phyloP scores from a whole-genome alignment of 2,797 vertebrate species.

The Epinephelus malabaricus region DNA sequence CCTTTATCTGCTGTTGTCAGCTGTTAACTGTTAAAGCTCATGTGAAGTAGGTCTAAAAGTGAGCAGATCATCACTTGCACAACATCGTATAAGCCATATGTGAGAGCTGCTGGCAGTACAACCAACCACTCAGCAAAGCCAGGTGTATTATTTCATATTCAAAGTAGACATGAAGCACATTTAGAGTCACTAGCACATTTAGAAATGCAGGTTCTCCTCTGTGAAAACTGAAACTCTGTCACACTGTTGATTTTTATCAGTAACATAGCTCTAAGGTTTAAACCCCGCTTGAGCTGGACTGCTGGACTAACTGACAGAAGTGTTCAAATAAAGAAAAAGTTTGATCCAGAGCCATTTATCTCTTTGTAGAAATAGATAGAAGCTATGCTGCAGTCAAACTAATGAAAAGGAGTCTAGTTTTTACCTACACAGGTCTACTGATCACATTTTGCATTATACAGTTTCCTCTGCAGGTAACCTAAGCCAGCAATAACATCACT shows the following conservation, averaged over 20 bases:
- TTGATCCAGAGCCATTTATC: conserved; percentile 12
- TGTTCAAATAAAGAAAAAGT: conserved; percentile 11
- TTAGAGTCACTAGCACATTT: conserved; percentile 64
- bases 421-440: conserved; percentile 14
- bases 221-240: background rate
- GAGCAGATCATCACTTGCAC: conserved; percentile 50
- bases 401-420: conserved; percentile 2
- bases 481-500: conserved; percentile 78
- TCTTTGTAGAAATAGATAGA: conserved; percentile 6
- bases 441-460: conserved; percentile 44
- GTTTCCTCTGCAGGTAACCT: conserved; percentile 57
- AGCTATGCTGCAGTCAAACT: conserved; percentile 26
- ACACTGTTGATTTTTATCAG: conserved; percentile 10
- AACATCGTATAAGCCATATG: conserved; percentile 51
- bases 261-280: conserved; percentile 1
- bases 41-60: conserved; percentile 21
- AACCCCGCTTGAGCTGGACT: background rate
- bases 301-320: conserved; percentile 13
- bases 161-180: conserved; percentile 71
- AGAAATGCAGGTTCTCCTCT: conserved; percentile 42
- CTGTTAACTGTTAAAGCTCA: conserved; percentile 11
- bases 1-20: background rate
- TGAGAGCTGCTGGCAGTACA: conserved; percentile 26
- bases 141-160: conserved; percentile 44
- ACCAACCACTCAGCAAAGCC: conserved; percentile 38